Base-by-base conservation (phyloP, 2,113 vertebrate species). In the Embiotoca jacksoni region DNA sequence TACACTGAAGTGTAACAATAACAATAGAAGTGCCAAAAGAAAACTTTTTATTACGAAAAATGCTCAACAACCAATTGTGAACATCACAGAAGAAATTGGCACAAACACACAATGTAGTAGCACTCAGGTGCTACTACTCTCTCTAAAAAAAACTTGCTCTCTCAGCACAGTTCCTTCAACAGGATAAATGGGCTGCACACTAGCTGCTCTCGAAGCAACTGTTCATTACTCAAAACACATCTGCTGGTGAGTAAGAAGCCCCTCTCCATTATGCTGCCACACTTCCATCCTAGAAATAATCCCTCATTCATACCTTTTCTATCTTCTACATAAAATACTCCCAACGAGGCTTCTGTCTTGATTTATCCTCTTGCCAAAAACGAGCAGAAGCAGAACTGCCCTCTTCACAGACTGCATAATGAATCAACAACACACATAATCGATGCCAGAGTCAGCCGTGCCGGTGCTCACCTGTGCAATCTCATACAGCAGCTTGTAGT, bases 401-500 rank as follows among this genome's bases (percentile, higher is more conserved):
- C 71, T 74, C 65, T 11, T 31, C 59, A 75, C 64, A 60, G 65
- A 64, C 68, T 44, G 7, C 72, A 85, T 53, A 69, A 78, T 68
- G 37, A 80, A 81, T 81, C 72, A 75, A 30, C 37, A 66, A 33
- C 58, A 78, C 37, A 77, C 44, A 31, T 50, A 36, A 23, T 53
- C 35, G 14, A 75, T 58, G 73, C 62, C 71, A 7, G 67, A 61
- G 70, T 76, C 64, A 7, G 50, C 74, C 44, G 56, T 75, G 79
- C 54, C 58, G 70, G 72, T 7, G 64, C 98, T 98, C 96, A 99
- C 98, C 98, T 99, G 98, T 91, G 97, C 96, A 95, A 99, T 98
- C 97, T 99, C 98, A 92, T 99, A 99, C 64, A 99, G 97, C 94
- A 99, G 96, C 97, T 97, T 98, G 95, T 99, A 99, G 95, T 97